phyloP scores from a whole-genome alignment of 92 coral and sea anemone species.

The Paramuricea clavata region DNA sequence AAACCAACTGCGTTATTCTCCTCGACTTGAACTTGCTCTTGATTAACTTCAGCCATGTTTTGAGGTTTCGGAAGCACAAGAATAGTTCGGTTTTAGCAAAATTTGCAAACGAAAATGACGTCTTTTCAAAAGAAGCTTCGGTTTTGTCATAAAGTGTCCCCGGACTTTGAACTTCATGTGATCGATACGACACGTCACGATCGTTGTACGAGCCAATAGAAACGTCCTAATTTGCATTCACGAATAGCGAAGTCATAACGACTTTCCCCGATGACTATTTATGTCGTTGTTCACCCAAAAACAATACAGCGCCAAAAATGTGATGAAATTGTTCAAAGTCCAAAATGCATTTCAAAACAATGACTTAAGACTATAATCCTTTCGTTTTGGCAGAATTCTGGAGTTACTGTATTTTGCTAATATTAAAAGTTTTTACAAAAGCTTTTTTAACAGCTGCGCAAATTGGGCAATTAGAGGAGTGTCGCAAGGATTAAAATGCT shows the following conservation, averaged over 20 bases:
- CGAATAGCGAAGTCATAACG: conserved; percentile 1
- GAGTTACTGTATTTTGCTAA: too few species aligned
- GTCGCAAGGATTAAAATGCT: not conserved
- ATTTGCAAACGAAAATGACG: conserved; percentile 7
- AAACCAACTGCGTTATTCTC: conserved; percentile 15
- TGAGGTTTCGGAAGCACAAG: not conserved
- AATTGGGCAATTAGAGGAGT: not conserved
- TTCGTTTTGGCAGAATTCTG: conserved; percentile 1
- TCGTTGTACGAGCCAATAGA: not conserved
- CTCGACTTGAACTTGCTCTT: conserved; percentile 15
- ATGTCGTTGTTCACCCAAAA: not conserved
- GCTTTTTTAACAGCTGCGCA: not conserved
- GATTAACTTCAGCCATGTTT: not conserved
- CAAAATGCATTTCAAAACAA: not conserved
- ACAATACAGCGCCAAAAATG: not conserved
- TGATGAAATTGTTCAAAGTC: conserved; percentile 30
- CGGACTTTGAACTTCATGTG: conserved; percentile 26
- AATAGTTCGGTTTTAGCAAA: not conserved
- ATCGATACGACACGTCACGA: not conserved
- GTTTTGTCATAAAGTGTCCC: not conserved
- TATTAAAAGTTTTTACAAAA: not conserved
- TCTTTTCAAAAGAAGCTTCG: conserved; percentile 12
- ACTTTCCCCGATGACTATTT: not conserved
- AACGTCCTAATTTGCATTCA: not conserved
- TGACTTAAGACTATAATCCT: conserved; percentile 1